These are phyloP conservation scores for Hololepta plana DNA, from an alignment of 2,888 invertebrate species.

Conservation along the genomic window DNA sequence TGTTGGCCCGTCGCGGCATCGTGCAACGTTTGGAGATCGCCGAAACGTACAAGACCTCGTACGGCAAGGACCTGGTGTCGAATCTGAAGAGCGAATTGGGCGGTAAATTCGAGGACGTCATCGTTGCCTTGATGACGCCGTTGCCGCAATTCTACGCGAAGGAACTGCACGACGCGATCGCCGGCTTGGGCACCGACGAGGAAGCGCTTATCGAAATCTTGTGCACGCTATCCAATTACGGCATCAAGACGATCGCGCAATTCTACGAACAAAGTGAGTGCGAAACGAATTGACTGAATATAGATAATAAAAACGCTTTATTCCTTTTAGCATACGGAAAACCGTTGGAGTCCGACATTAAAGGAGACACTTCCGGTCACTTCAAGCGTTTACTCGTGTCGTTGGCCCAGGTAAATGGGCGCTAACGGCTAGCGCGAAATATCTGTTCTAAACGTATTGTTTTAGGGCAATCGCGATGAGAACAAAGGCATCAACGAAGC, in stretches of 20 bases:
- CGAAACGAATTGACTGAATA: too few relatives aligned
- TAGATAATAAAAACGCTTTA: conserved; percentile 9
- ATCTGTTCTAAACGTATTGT: too few relatives aligned
- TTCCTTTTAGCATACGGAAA: conserved; percentile 54
- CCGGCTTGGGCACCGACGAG: conserved; percentile 77
- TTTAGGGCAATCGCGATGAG: conserved; percentile 69
- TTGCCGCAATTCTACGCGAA: conserved; percentile 81
- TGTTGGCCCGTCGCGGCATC: conserved; percentile 74
- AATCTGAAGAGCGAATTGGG: conserved; percentile 79
- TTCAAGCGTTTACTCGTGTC: conserved; percentile 85
- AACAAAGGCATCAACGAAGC: conserved; percentile 68
- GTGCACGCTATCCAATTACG: conserved; percentile 80
- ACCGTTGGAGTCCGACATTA: conserved; percentile 66
- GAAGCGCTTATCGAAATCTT: conserved; percentile 84
- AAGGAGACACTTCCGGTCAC: conserved; percentile 89
- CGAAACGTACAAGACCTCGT: conserved; percentile 78
- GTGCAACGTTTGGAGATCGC: conserved; percentile 82
- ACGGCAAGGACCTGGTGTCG: conserved; percentile 68
- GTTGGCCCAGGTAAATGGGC: conserved; percentile 46
- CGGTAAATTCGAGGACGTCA: conserved; percentile 78
- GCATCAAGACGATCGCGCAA: conserved; percentile 66
- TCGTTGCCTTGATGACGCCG: conserved; percentile 81
- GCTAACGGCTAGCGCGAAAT: too few relatives aligned
- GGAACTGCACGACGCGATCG: conserved; percentile 72
- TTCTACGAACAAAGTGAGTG: conserved; percentile 65